These are phyloP conservation scores for Euclidia mi DNA, from an alignment of 2,888 invertebrate species.

Conservation along the genomic window DNA sequence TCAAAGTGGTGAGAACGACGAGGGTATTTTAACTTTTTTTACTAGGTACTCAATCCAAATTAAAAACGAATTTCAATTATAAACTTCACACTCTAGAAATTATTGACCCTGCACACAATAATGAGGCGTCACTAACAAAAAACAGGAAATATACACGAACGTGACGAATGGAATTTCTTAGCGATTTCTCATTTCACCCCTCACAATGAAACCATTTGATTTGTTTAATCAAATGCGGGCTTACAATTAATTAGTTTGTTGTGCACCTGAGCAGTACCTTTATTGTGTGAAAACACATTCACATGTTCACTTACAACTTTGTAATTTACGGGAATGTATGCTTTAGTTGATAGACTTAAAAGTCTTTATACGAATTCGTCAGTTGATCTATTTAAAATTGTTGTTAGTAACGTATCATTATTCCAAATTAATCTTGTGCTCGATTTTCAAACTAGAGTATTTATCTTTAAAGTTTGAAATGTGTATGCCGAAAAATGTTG, in stretches of 20 bases:
- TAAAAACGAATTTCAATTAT: slow-evolving; percentile 30
- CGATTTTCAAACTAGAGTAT: slow-evolving; percentile 34
- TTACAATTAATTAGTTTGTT: slow-evolving; percentile 89
- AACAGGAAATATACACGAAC: slow-evolving; percentile 83
- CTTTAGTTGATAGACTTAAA: accelerated
- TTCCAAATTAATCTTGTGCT: slow-evolving; percentile 29
- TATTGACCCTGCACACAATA: slow-evolving; percentile 60
- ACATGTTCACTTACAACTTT: slow-evolving; percentile 12
- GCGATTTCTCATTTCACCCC: slow-evolving; percentile 89
- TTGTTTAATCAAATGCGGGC: slow-evolving; percentile 90
- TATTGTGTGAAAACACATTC: slow-evolving; percentile 62
- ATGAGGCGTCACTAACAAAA: slow-evolving; percentile 81
- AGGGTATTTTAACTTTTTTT: neutral
- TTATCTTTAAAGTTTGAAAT: slow-evolving; percentile 26
- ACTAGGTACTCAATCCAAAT: neutral
- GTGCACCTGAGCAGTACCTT: slow-evolving; percentile 87
- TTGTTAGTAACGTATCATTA: slow-evolving; percentile 42
- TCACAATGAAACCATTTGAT: slow-evolving; percentile 85
- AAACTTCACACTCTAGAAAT: slow-evolving; percentile 39
- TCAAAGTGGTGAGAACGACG: slow-evolving; percentile 1
- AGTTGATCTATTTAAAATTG: slow-evolving; percentile 29
- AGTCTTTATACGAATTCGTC: neutral
- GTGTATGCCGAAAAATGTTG: slow-evolving; percentile 51
- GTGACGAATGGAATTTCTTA: slow-evolving; percentile 89
- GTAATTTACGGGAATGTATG: slow-evolving; percentile 25